Conservation (phyloP, 2,888 invertebrate species). For the Elegia similella region DNA sequence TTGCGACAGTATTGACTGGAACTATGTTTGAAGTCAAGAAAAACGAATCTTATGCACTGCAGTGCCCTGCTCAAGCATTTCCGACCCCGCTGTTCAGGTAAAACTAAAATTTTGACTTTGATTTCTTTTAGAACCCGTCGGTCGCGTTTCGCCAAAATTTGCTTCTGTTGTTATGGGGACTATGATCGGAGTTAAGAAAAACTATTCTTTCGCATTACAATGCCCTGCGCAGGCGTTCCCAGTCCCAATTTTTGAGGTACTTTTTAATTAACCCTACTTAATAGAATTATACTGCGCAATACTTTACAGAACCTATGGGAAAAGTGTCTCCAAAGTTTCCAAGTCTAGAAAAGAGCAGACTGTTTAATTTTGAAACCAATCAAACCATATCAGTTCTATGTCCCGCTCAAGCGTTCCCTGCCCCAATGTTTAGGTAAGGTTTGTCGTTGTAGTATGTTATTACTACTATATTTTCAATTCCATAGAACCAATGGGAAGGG, state of each 20-base stretch:
- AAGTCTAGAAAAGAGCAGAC: conserved; percentile 66
- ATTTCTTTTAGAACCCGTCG: conserved; percentile 83
- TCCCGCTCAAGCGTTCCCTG: conserved; percentile 86
- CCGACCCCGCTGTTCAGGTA: conserved; percentile 81
- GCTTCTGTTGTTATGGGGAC: conserved; percentile 83
- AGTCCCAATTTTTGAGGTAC: conserved; percentile 83
- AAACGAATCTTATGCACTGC: conserved; percentile 69
- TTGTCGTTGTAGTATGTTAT: conserved; percentile 16
- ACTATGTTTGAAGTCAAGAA: conserved; percentile 80
- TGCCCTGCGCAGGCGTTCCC: conserved; percentile 86
- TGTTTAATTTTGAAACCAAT: conserved; percentile 62
- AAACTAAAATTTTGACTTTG: conserved; percentile 31
- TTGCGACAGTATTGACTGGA: conserved; percentile 76
- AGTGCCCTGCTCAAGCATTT: conserved; percentile 87
- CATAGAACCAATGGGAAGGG: conserved; percentile 79
- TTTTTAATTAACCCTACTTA: conserved; percentile 21
- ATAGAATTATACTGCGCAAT: neutral
- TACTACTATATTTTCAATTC: conserved; percentile 11
- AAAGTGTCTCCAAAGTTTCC: conserved; percentile 86
- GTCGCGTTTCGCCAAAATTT: conserved; percentile 85
- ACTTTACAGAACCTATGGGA: conserved; percentile 79
- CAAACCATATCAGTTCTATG: conserved; percentile 81
- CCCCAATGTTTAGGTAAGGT: conserved; percentile 86
- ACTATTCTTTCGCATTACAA: conserved; percentile 77
- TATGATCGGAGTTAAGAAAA: conserved; percentile 77